Conservation (phyloP, 2,797 vertebrate species). For the Pelochelys cantorii region DNA sequence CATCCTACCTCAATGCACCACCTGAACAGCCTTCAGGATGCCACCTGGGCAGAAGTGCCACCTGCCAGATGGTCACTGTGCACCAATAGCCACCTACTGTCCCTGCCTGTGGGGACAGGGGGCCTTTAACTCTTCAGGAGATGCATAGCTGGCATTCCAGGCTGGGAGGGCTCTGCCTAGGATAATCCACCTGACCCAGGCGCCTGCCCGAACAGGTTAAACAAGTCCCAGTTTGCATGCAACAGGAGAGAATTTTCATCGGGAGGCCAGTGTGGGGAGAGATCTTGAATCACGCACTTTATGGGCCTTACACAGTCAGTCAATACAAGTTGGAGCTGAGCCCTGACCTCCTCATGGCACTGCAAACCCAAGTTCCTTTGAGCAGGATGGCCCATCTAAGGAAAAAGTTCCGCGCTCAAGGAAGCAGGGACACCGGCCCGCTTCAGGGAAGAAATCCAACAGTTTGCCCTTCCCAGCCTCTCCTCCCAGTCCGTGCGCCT, state of each 20-base stretch:
- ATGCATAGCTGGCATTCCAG: constrained; percentile 73
- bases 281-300: rapidly evolving
- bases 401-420: not conserved
- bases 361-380: not conserved
- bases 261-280: not conserved
- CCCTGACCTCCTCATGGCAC: not conserved
- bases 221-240: not conserved
- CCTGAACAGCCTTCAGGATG: not conserved
- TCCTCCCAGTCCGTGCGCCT: not conserved
- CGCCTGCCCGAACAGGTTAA: constrained; percentile 57
- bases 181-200: constrained; percentile 62
- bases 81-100: not conserved
- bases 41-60: rapidly evolving
- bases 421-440: not conserved
- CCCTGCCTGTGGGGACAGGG: not conserved
- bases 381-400: not conserved
- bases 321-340: too few species aligned
- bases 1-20: not conserved
- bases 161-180: constrained; percentile 52
- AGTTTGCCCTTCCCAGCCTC: not conserved
- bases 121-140: constrained; percentile 17
- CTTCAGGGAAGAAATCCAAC: not conserved
- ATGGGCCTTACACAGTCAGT: not conserved
- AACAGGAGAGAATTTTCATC: not conserved
- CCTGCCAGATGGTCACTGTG: rapidly evolving